A percentile compares a stretch with the other conserved stretches of the same genome.
Evolutionary conservation across 2,113 vertebrate genomes (phyloP).

Genomic region (Typhlomys cinereus): DNA sequence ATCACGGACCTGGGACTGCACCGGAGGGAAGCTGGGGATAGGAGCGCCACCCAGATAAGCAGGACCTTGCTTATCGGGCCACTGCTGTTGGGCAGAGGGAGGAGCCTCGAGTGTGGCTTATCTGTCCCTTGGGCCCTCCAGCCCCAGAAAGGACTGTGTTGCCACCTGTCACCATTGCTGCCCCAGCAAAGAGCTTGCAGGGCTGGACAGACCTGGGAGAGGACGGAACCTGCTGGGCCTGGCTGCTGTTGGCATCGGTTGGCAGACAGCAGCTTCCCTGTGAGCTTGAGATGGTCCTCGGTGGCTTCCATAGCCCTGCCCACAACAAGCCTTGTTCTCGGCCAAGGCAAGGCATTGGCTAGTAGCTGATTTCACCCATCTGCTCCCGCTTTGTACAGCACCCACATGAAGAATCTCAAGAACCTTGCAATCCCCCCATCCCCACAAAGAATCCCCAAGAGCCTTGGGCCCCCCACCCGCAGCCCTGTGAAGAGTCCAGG

Average conservation of each 20-base stretch:
- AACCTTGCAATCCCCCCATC: too few relatives aligned
- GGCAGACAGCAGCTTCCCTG: background rate
- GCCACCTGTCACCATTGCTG: too few relatives aligned
- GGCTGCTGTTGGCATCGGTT: too few relatives aligned
- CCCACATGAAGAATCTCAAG: too few relatives aligned
- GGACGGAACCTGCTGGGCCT: background rate
- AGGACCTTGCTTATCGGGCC: background rate
- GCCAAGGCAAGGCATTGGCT: accelerated
- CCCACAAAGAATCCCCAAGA: too few relatives aligned
- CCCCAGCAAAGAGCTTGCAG: background rate
- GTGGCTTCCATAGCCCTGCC: background rate
- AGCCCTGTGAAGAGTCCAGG: background rate
- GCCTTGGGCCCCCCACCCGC: too few relatives aligned
- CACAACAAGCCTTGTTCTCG: background rate
- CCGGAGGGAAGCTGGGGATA: background rate
- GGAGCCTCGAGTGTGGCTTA: background rate
- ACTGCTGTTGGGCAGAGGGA: background rate
- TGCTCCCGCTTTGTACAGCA: background rate
- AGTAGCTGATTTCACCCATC: too few relatives aligned
- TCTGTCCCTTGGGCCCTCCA: background rate
- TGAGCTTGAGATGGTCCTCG: background rate
- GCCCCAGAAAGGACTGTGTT: background rate
- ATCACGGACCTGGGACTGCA: background rate
- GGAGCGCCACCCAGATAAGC: background rate
- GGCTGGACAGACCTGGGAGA: background rate